Base-by-base conservation (phyloP, 2,888 invertebrate genomes). In the Drosophila siamana region DNA sequence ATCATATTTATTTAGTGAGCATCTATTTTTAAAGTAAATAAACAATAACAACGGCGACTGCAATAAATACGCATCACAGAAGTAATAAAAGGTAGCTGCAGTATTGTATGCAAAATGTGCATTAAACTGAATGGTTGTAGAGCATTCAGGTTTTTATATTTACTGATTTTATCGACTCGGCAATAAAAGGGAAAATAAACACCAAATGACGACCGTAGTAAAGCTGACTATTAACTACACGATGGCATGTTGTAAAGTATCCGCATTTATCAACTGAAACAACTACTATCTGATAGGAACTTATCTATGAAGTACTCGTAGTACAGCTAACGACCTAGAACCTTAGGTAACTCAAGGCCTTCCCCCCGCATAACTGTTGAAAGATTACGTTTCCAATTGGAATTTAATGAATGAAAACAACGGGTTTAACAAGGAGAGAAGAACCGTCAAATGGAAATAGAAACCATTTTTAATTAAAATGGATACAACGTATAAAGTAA, bases 1-100 rank as follows among this genome's bases (percentile, higher is more conserved):
- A 89, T 88, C 88, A 88, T 78, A n/a, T 52, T 24, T 74, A 40
- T 56, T 6, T 16, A 40, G 48, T 36, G 26, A 46, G 50, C 36
- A 30, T 48, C 84, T 82, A 82, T 82, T 83, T 80, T 64, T 84
- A 82, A 71, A 68, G 28, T 11, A 55, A 19, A 48, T 24, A 43
- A 36, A 65, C 26, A 63, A 57, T 48, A 50, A 47, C 51, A 33
- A 60, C 36, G 11, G 33, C 33, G 22, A n/a, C 26, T 47, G 36
- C 40, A 56, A 60, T 51, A 19, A 50, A 15, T 19, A 8, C 5
- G 28, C 8, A 40, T 1, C 19, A 19, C 19, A 19, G 3, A 19
- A 2, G 19, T 19, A 52, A 41, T 13, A 67, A 83, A 81, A 80
- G 63, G 74, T 65, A 69, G 33, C 11, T 16, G 22, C 50, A 51